Base-by-base conservation (phyloP, 2,113 vertebrate genomes). In the Nicator chloris region DNA sequence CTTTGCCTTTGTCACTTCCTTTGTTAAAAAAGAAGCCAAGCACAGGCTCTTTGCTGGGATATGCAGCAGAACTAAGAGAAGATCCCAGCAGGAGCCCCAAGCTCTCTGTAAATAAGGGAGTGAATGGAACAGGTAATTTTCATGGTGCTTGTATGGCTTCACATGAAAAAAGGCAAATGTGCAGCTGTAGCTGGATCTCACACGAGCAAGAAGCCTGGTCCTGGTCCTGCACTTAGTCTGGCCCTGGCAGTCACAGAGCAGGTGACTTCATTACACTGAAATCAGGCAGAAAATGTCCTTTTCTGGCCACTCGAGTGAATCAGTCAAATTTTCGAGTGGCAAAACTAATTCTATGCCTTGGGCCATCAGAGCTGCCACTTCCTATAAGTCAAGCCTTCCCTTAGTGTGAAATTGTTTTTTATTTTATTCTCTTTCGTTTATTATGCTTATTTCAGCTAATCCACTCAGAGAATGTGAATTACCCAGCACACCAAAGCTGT, bases 201-300 rank as follows among this genome's bases (percentile, higher is more conserved):
- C 71, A 24, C 3, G 18, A 60, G 92, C 76, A 89, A 75, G 75
- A 45, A 63, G 20, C 15, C 76, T 59, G 7, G 27, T 90, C 28
- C 60, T 93, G 54, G 31, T 53, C 49, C 91, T 92, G 90, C 75
- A n/a, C 64, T 90, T 86, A 92, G 73, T 92, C 97, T 96, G 97
- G 97, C 95, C 92, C 71, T 39, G 86, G 90, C 92, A 92, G 37
- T 83, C 37, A 10, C 84, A 93, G 97, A 98, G 97, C 98, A 98
- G 98, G 97, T 98, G 98, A 98, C 98, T 98, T 97, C 95, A 98
- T 98, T 98, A 98, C 93, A 82, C 95, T 97, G 98, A 98, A 98
- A 98, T 98, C 97, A 98, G 97, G 98, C 98, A 98, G 97, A 98
- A 98, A 98, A 98, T 98, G 96, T 98, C 97, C 96, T 98, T 94